Conservation (phyloP, 2,888 invertebrate genomes). For the Pyrochroa serraticornis region DNA sequence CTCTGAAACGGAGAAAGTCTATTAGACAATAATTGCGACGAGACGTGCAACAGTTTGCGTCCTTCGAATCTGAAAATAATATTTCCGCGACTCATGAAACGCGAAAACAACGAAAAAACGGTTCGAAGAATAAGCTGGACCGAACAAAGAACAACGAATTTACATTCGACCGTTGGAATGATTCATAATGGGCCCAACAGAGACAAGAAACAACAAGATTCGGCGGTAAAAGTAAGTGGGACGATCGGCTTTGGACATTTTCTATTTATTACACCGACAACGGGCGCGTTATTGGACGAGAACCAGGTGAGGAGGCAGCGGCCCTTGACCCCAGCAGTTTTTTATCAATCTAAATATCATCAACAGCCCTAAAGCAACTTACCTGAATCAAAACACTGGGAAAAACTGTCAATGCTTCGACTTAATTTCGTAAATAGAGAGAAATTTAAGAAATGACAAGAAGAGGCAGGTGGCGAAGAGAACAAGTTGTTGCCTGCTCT, state of each 20-base stretch:
- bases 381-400: too few relatives aligned
- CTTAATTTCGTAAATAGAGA: too few relatives aligned
- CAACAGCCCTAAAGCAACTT: too few relatives aligned
- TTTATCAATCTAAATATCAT: too few relatives aligned
- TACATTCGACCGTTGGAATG: slow-evolving; percentile 20
- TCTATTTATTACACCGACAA: not conserved
- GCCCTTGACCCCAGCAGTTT: too few relatives aligned
- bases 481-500: too few relatives aligned
- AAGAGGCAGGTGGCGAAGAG: too few relatives aligned
- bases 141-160: slow-evolving; percentile 17
- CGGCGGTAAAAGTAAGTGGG: slow-evolving; percentile 13
- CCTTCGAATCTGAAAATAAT: too few relatives aligned
- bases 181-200: slow-evolving; percentile 16
- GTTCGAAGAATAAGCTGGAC: slow-evolving; percentile 4
- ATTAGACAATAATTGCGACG: slow-evolving; percentile 3
- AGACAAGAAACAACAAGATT: slow-evolving; percentile 24
- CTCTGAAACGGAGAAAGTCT: slow-evolving; percentile 15
- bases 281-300: not conserved
- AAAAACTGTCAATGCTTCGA: too few relatives aligned
- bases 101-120: not conserved
- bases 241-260: not conserved
- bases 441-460: too few relatives aligned
- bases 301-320: not conserved
- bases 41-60: too few relatives aligned
- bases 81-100: too few relatives aligned